Percentiles rank a stretch among this genome's conserved stretches.
phyloP scores from a whole-genome alignment of 2,113 vertebrate species.

The Ciconia boyciana region DNA sequence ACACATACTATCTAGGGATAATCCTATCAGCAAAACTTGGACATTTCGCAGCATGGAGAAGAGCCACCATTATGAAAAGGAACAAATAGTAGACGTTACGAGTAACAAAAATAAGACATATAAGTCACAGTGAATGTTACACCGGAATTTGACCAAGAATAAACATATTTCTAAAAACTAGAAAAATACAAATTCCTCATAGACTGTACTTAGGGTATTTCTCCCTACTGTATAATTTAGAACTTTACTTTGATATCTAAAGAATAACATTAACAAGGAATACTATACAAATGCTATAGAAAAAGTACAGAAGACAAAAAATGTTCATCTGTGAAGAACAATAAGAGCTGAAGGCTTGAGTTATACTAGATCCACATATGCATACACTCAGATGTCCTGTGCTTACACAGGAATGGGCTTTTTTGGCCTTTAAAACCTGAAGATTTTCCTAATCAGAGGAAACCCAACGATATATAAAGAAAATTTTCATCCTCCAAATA shows the following conservation, averaged over 20 bases:
- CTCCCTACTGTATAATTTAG: neutral
- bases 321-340: neutral
- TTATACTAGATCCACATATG: fast-evolving
- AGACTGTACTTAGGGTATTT: neutral
- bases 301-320: neutral
- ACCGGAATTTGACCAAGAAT: neutral
- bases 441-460: neutral
- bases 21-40: neutral
- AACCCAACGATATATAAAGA: neutral
- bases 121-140: neutral
- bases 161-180: neutral
- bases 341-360: neutral
- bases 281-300: neutral
- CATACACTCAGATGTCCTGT: neutral
- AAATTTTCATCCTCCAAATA: neutral
- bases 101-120: neutral
- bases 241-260: neutral
- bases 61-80: neutral
- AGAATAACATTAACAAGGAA: neutral
- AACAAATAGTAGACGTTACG: neutral
- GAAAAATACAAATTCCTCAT: neutral
- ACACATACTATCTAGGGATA: neutral
- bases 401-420: neutral
- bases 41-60: neutral
- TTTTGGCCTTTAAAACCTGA: neutral